These are phyloP conservation scores for Trichechus manatus DNA, from an alignment of 2,113 vertebrate species.

Conservation along the genomic window DNA sequence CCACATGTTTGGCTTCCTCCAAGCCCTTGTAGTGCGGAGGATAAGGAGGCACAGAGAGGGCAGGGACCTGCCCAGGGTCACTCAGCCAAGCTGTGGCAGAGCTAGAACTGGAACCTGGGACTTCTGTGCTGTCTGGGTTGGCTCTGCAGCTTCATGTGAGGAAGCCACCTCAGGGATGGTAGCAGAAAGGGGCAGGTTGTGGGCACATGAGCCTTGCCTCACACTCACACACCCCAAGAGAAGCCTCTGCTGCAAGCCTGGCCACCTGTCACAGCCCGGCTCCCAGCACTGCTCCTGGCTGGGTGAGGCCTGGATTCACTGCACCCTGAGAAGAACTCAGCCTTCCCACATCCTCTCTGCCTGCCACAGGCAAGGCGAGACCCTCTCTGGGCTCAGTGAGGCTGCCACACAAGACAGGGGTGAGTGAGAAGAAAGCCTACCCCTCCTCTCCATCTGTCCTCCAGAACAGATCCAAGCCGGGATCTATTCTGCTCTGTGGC, in stretches of 20 bases:
- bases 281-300: not conserved
- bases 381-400: not conserved
- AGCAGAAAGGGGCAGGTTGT: rapidly evolving
- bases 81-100: not conserved
- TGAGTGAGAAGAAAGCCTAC: not conserved
- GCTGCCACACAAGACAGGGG: not conserved
- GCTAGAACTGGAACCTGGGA: not conserved
- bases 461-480: not conserved
- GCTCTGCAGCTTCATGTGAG: not conserved
- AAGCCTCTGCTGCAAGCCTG: not conserved
- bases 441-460: not conserved
- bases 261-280: not conserved
- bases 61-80: not conserved
- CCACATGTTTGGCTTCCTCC: rapidly evolving
- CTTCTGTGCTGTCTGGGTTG: not conserved
- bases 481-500: not conserved
- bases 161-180: not conserved
- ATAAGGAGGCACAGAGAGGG: too few relatives aligned
- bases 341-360: not conserved
- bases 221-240: not conserved
- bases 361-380: not conserved
- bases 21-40: not conserved
- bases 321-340: not conserved
- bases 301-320: not conserved
- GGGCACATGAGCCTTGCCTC: not conserved